These are phyloP conservation scores for Nematolebias whitei DNA, from an alignment of 2,113 vertebrate genomes.

Conservation along the genomic window DNA sequence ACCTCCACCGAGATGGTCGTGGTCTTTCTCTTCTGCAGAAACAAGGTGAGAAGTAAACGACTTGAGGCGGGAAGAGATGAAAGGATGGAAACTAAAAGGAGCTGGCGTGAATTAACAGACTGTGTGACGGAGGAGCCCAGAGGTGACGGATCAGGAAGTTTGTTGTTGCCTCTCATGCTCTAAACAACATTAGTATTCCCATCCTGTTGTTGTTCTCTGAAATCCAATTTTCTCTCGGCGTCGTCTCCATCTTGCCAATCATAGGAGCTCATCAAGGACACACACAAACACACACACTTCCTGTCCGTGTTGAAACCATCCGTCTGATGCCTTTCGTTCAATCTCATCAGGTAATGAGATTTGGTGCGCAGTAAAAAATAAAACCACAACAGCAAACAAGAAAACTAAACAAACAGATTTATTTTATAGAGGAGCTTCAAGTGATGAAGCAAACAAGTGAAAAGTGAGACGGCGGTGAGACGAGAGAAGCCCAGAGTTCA, in stretches of 20 bases:
- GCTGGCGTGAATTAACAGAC: background rate
- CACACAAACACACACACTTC: slow-evolving; percentile 7
- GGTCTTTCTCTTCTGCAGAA: slow-evolving; percentile 82
- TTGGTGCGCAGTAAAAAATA: background rate
- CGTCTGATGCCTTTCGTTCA: background rate
- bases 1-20: slow-evolving; percentile 81
- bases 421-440: background rate
- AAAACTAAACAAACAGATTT: background rate
- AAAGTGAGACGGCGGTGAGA: background rate
- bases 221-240: slow-evolving; percentile 63
- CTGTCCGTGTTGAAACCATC: slow-evolving; percentile 8
- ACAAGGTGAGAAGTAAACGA: background rate
- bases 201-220: slow-evolving; percentile 55
- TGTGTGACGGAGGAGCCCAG: background rate
- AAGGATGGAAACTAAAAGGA: slow-evolving; percentile 5
- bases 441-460: background rate
- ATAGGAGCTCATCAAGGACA: slow-evolving; percentile 15
- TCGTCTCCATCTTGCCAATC: slow-evolving; percentile 42
- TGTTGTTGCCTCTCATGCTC: slow-evolving; percentile 29
- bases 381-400: background rate
- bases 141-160: slow-evolving; percentile 12
- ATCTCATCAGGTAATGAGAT: background rate
- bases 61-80: slow-evolving; percentile 1
- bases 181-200: slow-evolving; percentile 59
- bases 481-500: too few relatives aligned